Evolutionary conservation across 2,113 vertebrate species (phyloP).

Genomic region (Loxodonta africana): DNA sequence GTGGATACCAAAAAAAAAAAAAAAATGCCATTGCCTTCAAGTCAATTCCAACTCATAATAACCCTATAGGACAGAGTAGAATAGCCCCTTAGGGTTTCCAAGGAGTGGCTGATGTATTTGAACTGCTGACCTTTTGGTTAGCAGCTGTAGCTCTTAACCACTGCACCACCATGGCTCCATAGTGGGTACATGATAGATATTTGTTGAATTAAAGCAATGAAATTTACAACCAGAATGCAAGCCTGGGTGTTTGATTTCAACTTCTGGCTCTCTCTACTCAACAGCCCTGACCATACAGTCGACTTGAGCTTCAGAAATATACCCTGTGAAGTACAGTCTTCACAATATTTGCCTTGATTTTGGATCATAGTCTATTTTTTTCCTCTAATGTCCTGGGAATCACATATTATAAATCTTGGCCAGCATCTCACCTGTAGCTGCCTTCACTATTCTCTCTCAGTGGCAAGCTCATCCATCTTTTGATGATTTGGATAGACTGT

Average conservation of each 20-base stretch:
- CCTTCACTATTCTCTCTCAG: constrained; percentile 43
- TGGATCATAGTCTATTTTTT: background rate
- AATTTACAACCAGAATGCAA: constrained; percentile 15
- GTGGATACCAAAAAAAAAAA: too few relatives aligned
- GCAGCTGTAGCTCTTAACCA: too few relatives aligned
- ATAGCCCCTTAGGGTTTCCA: too few relatives aligned
- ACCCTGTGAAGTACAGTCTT: background rate
- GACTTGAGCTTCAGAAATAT: constrained; percentile 8
- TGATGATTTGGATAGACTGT: constrained; percentile 33
- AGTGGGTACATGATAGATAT: background rate
- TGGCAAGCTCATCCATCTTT: constrained; percentile 69
- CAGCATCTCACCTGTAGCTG: background rate
- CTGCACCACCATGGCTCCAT: too few relatives aligned
- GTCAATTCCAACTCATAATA: too few relatives aligned
- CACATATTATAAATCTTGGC: background rate
- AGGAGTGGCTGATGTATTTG: too few relatives aligned
- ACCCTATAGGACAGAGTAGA: too few relatives aligned
- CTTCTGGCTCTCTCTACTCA: background rate
- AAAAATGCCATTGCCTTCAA: too few relatives aligned
- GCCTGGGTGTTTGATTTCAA: background rate
- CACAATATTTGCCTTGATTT: constrained; percentile 25
- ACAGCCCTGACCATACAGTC: background rate
- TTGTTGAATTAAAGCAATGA: background rate
- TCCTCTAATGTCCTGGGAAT: background rate
- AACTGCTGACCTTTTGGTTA: too few relatives aligned